Base-by-base conservation (phyloP, 2,797 vertebrate genomes). In the Halcyon leucocephala region DNA sequence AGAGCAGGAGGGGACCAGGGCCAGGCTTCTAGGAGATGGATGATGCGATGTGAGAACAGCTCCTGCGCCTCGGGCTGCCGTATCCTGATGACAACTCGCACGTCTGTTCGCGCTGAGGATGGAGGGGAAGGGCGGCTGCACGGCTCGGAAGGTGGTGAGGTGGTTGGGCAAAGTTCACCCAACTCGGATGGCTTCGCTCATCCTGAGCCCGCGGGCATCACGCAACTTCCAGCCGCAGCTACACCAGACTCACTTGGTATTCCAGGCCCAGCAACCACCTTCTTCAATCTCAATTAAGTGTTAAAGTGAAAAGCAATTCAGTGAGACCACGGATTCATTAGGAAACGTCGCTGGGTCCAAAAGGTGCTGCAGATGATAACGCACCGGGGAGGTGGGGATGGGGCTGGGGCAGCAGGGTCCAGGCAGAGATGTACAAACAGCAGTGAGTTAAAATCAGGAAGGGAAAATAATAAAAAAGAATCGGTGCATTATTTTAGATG, bases 201-300 rank as follows among this genome's bases (percentile, higher is more conserved):
- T 44, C 65, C 70, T 9, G 1, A 51, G 35, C 74, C 76, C n/a
- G 3, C 0, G 2, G 62, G 84, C 80, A 33, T 14, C 65, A 14
- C 1, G 2, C 42, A 24, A 29, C 77, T 77, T 69, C 89, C 58
- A 71, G 74, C 33, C 76, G 6, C 42, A 55, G 72, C 66, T 70
- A 33, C 67, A 12, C 8, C 25, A 4, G 58, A 8, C 48, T 73
- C 54, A 18, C 61, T 94, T 58, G 73, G 80, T 51, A 90, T 84
- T 82, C 9, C 9, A 69, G 79, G 39, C 52, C 81, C 83, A n/a
- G 64, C 81, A 58, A 73, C 46, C 55, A 39, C 74, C 78, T 86
- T 37, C 90, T 93, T 93, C 92, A 35, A 60, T 80, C 88, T 90
- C 66, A 93, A 92, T 92, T 58, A 87, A 79, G 89, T 14, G 13